Evolutionary conservation across 2,797 vertebrate species (phyloP).

Genomic region (Nannoperca obscura): DNA sequence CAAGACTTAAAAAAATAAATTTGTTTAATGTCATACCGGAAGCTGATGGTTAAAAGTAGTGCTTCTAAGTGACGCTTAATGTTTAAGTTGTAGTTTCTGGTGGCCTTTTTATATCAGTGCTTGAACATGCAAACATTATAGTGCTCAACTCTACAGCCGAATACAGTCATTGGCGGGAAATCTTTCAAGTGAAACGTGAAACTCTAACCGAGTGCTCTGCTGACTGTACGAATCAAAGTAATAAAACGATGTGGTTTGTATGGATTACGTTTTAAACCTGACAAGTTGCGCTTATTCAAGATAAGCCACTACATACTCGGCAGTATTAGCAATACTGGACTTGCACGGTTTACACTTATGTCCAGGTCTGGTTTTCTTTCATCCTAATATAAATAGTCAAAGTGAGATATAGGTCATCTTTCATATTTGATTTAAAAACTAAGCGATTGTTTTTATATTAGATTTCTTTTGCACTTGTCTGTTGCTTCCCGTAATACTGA

Average conservation of each 20-base stretch:
- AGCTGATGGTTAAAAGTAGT: not conserved
- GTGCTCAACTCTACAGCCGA: not conserved
- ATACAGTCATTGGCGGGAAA: not conserved
- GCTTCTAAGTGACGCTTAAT: not conserved
- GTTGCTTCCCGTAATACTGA: constrained; percentile 19
- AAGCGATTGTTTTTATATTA: not conserved
- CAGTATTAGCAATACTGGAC: not conserved
- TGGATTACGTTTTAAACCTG: not conserved
- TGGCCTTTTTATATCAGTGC: not conserved
- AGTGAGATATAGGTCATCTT: not conserved
- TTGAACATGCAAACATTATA: not conserved
- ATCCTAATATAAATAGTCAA: not conserved
- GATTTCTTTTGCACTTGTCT: not conserved
- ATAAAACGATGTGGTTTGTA: not conserved
- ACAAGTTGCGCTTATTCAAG: not conserved
- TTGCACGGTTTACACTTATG: not conserved
- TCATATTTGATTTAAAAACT: no score
- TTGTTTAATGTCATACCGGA: not conserved
- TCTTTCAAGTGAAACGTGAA: not conserved
- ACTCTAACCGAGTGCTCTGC: not conserved
- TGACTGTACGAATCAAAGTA: not conserved
- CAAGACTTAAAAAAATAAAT: no score
- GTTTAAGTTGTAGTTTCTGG: not conserved
- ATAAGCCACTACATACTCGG: not conserved
- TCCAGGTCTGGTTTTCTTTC: not conserved